These are phyloP conservation scores for Brachionus angularis DNA, from an alignment of 1,140 invertebrate genomes.

Conservation along the genomic window DNA sequence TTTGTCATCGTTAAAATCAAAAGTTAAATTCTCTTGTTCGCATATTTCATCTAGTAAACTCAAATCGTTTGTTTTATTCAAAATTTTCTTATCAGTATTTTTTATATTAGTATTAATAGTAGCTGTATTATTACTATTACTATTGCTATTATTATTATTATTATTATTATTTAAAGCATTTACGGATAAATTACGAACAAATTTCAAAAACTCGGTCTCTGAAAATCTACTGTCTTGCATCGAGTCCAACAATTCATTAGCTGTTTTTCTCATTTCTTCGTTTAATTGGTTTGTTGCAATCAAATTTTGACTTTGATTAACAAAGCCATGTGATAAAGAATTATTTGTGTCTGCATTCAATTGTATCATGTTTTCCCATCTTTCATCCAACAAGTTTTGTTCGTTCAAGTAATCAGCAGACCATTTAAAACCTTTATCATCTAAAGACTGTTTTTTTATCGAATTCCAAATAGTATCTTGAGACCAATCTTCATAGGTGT, in stretches of 20 bases:
- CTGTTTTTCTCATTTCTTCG: slow-evolving; percentile 61
- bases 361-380: slow-evolving; percentile 34
- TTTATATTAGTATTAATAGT: too few relatives aligned
- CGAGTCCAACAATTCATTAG: slow-evolving; percentile 61
- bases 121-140: slow-evolving; percentile 48
- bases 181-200: slow-evolving; percentile 34
- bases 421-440: slow-evolving; percentile 34
- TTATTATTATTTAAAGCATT: slow-evolving; percentile 62
- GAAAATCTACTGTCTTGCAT: slow-evolving; percentile 66
- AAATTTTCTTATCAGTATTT: slow-evolving; percentile 44
- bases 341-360: slow-evolving; percentile 12
- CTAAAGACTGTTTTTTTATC: slow-evolving; percentile 1
- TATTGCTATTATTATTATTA: slow-evolving; percentile 53
- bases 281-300: slow-evolving; percentile 49
- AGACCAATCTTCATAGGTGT: neutral
- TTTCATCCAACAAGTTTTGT: neutral
- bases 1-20: slow-evolving; percentile 47
- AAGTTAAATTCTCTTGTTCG: slow-evolving; percentile 19
- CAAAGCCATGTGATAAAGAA: slow-evolving; percentile 20
- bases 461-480: slow-evolving; percentile 2
- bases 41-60: slow-evolving; percentile 18
- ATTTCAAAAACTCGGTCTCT: slow-evolving; percentile 67
- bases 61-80: slow-evolving; percentile 50
- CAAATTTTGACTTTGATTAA: slow-evolving; percentile 13
- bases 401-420: slow-evolving; percentile 29